Evolutionary conservation across 2,113 vertebrate genomes (phyloP).

Genomic region (Equus przewalskii): DNA sequence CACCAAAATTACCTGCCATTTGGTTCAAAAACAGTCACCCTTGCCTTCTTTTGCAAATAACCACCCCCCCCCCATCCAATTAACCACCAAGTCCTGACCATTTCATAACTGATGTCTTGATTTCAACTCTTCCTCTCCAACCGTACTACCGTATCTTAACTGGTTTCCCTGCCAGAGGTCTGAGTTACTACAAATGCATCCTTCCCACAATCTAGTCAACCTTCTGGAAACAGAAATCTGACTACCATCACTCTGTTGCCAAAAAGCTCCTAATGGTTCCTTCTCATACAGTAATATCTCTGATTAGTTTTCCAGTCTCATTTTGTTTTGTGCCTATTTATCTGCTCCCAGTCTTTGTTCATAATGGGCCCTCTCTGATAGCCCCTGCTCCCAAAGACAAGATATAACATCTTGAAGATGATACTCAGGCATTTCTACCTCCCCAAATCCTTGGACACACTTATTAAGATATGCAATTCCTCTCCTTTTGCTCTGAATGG

Average conservation of each 20-base stretch:
- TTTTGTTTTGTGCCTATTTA: not conserved
- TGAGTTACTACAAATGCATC: not conserved
- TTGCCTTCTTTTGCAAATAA: not conserved
- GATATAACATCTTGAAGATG: not conserved
- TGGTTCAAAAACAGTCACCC: not conserved
- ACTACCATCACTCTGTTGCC: not conserved
- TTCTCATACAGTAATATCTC: not conserved
- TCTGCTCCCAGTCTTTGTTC: not conserved
- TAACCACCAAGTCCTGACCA: not conserved
- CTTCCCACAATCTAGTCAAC: not conserved
- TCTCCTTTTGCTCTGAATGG: not conserved
- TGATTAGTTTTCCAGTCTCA: not conserved
- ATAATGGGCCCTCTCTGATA: not conserved
- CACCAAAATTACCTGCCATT: not conserved
- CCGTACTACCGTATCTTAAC: not conserved
- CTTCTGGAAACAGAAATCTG: not conserved
- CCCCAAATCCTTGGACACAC: not conserved
- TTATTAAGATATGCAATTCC: not conserved
- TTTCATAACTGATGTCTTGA: not conserved
- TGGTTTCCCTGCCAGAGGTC: not conserved
- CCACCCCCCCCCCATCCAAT: not conserved
- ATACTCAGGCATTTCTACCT: not conserved
- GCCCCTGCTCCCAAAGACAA: not conserved
- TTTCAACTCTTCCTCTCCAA: not conserved
- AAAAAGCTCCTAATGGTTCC: not conserved